Base-by-base conservation (phyloP, 2,113 vertebrate genomes). In the Leptobrachium ailaonicum region DNA sequence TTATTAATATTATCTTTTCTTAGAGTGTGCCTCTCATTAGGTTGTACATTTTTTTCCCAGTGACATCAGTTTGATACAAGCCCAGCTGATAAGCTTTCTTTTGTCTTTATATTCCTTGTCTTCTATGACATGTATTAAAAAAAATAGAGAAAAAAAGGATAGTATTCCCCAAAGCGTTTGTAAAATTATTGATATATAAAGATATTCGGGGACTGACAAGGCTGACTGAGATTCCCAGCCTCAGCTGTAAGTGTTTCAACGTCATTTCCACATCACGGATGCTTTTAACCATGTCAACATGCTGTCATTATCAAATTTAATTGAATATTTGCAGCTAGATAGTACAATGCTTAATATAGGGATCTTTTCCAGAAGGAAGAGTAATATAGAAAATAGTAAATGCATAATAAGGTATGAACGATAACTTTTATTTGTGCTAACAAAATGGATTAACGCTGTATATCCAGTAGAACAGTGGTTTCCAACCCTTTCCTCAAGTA, bases 221-320 rank as follows among this genome's bases (percentile, higher is more conserved):
- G 71, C 78, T 80, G 71, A 80, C 71, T 80, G 71, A 54, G 71
- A 74, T 80, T 74, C 71, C 71, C 32, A 71, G 78, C 70, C 78
- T 80, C 78, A 80, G 71, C 78, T 80, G 78, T 67, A 70, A 73
- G 45, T 71, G 67, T 63, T 73, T 80, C 78, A 80, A 73, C 73
- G 78, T 50, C n/a, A 66, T 80, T 73, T 80, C 63, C 67, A 63
- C 64, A 67, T 50, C 62, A 73, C 68, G 62, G 73, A 58, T 78
- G 76, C 74, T 71, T 80, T 80, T 80, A 80, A 80, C 71, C 78
- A 80, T 80, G 78, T 80, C 78, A 80, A 80, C 78, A 80, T 80
- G 78, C 78, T 80, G 78, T 80, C 78, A 80, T 80, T 80, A 73
- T 80, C 78, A 80, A 73, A 67, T 66, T 80, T 80, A 80, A 80